Evolutionary conservation across 2,888 invertebrate species (phyloP).

Genomic region (Liposcelis brunnea): DNA sequence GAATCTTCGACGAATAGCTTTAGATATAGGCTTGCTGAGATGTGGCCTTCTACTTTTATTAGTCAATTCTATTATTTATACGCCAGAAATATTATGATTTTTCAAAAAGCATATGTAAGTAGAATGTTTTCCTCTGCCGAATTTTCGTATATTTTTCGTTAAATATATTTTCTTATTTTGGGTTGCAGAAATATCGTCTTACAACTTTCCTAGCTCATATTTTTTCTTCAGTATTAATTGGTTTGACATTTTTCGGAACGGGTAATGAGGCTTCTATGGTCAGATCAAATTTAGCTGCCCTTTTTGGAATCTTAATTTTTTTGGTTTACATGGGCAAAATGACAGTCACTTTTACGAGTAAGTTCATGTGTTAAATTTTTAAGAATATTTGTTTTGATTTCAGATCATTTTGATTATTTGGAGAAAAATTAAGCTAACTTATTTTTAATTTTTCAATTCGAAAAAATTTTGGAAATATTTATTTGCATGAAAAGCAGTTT

Average conservation of each 20-base stretch:
- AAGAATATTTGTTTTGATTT: too few species aligned
- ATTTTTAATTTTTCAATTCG: too few species aligned
- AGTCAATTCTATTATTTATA: constrained; percentile 3
- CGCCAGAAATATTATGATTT: constrained; percentile 3
- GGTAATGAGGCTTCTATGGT: constrained; percentile 70
- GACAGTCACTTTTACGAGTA: constrained; percentile 87
- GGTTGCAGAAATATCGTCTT: constrained; percentile 55
- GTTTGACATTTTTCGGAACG: constrained; percentile 72
- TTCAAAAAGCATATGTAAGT: constrained; percentile 3
- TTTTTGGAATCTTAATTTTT: constrained; percentile 77
- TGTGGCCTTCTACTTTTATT: not conserved
- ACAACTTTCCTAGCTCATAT: constrained; percentile 68
- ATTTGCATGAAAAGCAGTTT: too few species aligned
- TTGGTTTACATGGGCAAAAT: constrained; percentile 89
- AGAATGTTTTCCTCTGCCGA: not conserved
- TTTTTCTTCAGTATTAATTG: constrained; percentile 68
- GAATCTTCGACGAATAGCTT: not conserved
- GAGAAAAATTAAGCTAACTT: too few species aligned
- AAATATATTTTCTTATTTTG: too few species aligned
- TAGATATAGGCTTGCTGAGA: too few species aligned
- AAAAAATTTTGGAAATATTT: too few species aligned
- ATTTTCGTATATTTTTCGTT: too few species aligned
- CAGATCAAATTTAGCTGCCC: constrained; percentile 75
- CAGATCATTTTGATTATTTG: too few species aligned
- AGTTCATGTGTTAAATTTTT: constrained; percentile 30